Percentiles rank a stretch among this genome's conserved stretches.
Evolutionary conservation across 1,140 invertebrate species (phyloP).

Genomic region (Agrypnia vestita): DNA sequence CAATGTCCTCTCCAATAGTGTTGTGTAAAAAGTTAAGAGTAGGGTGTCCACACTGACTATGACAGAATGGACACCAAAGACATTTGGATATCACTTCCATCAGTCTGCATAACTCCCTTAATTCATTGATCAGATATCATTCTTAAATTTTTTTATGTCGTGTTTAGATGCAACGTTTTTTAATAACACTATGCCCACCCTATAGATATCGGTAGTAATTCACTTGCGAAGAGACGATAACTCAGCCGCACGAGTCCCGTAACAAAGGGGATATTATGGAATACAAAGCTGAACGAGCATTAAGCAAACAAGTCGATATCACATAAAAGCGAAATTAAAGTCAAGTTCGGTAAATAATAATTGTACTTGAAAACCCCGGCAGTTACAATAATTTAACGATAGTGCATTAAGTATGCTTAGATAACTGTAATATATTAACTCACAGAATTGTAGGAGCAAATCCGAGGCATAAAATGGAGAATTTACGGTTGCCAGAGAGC

Average conservation of each 20-base stretch:
- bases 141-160: neutral
- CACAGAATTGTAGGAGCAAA: constrained; percentile 12
- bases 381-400: constrained; percentile 26
- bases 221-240: too few relatives aligned
- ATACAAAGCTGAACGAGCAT: constrained; percentile 8
- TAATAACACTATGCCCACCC: neutral
- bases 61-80: too few relatives aligned
- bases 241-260: neutral
- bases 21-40: too few relatives aligned
- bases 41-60: too few relatives aligned
- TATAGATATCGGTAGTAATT: too few relatives aligned
- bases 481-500: constrained; percentile 14
- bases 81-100: too few relatives aligned
- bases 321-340: constrained; percentile 44
- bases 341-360: constrained; percentile 25
- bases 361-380: constrained; percentile 8
- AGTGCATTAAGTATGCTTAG: constrained; percentile 35
- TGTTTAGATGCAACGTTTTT: neutral
- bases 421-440: constrained; percentile 38
- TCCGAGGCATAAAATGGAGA: constrained; percentile 20
- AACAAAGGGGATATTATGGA: constrained; percentile 36
- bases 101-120: too few relatives aligned
- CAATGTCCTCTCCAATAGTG: too few relatives aligned
- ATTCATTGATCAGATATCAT: too few relatives aligned
- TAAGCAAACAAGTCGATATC: constrained; percentile 38